Evolutionary conservation across 2,797 vertebrate species (phyloP).

Genomic region (Anableps anableps): DNA sequence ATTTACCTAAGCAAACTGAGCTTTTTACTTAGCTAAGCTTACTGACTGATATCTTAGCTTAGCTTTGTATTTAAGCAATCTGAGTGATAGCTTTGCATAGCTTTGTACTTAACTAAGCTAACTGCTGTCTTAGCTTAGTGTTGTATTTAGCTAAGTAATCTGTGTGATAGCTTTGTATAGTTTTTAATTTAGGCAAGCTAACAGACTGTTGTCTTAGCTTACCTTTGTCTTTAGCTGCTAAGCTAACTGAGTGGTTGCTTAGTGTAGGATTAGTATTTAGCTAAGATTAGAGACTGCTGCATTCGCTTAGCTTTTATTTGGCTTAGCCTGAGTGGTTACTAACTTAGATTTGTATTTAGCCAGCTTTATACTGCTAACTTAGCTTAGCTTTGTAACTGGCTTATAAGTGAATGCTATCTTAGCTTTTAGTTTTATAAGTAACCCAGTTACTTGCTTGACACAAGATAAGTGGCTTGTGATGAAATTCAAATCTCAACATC

Average conservation of each 20-base stretch:
- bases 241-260: not conserved
- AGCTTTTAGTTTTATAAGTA: not conserved
- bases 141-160: not conserved
- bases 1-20: not conserved
- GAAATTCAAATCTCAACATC: not conserved
- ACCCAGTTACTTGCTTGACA: not conserved
- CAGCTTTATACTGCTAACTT: not conserved
- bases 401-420: not conserved
- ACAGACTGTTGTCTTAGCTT: not conserved
- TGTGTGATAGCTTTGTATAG: not conserved
- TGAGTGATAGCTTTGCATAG: not conserved
- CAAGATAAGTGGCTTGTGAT: not conserved
- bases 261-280: not conserved
- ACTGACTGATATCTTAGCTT: not conserved
- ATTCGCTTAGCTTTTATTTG: not conserved
- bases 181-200: not conserved
- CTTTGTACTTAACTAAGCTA: not conserved
- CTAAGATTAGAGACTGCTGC: not conserved
- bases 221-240: too few species aligned
- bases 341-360: not conserved
- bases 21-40: not conserved
- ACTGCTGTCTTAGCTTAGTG: not conserved
- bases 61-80: not conserved
- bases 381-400: not conserved
- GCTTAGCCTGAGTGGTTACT: not conserved